Evolutionary conservation across 1,140 invertebrate species (phyloP).

Genomic region (Colletes gigas): DNA sequence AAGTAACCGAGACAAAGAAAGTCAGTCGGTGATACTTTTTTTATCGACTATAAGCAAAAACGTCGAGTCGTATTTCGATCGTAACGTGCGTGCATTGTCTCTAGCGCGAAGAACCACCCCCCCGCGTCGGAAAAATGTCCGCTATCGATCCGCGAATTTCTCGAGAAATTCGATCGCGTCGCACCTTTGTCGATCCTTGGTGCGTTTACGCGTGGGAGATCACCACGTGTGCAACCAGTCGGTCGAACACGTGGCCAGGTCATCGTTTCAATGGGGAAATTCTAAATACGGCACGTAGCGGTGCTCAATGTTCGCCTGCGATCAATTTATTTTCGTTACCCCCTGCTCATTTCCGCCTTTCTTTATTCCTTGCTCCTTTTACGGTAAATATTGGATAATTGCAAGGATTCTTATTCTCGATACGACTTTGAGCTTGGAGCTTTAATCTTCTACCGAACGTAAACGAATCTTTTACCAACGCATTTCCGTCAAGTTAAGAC

Average conservation of each 20-base stretch:
- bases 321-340: constrained; percentile 12
- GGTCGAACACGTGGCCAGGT: constrained; percentile 60
- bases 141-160: constrained; percentile 10
- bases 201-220: constrained; percentile 43
- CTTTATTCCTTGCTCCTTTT: too few species aligned
- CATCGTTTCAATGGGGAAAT: constrained; percentile 57
- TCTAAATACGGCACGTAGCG: constrained; percentile 53
- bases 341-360: too few species aligned
- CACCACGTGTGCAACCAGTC: constrained; percentile 55
- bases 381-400: too few species aligned
- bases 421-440: too few species aligned
- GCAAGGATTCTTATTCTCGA: too few species aligned
- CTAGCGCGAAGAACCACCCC: background rate
- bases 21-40: background rate
- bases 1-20: background rate
- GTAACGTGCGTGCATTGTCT: background rate
- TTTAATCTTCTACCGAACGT: too few species aligned
- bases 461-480: too few species aligned
- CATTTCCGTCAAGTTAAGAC: too few species aligned
- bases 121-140: background rate
- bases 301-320: constrained; percentile 8
- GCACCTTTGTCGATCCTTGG: background rate
- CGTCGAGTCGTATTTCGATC: background rate
- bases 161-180: constrained; percentile 27
- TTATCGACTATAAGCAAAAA: background rate